Percentiles rank a stretch among this genome's conserved stretches.
These are phyloP conservation scores for Heliocidaris tuberculata DNA, from an alignment of 35 echinoderm and acorn worm species.

Conservation along the genomic window DNA sequence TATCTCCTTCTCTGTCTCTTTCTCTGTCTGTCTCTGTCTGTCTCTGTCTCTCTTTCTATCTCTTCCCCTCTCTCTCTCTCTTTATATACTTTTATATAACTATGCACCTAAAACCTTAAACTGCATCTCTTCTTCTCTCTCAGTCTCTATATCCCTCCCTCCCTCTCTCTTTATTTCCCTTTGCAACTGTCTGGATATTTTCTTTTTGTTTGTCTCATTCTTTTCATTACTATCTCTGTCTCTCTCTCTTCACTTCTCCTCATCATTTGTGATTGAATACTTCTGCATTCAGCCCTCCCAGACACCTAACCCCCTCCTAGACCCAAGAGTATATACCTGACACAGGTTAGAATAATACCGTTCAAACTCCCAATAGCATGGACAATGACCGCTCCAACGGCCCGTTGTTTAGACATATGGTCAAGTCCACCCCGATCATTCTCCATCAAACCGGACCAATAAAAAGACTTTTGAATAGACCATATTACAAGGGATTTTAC, in stretches of 20 bases:
- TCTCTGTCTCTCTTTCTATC: too few species aligned
- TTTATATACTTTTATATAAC: too few species aligned
- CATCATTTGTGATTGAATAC: not conserved
- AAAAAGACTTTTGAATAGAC: constrained; percentile 1
- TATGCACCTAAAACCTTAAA: too few species aligned
- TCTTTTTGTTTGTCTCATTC: not conserved
- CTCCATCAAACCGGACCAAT: not conserved
- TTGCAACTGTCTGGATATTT: too few species aligned
- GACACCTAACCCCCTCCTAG: not conserved
- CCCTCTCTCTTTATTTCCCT: too few species aligned
- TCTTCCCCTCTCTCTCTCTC: too few species aligned
- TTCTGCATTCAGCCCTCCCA: not conserved
- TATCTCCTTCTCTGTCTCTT: not conserved
- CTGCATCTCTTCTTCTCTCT: too few species aligned
- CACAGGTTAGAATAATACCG: constrained; percentile 30
- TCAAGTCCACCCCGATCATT: not conserved
- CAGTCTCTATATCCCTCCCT: too few species aligned
- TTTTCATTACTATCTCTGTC: not conserved
- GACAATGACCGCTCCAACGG: constrained; percentile 25
- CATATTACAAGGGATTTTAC: not conserved
- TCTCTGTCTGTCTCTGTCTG: not conserved
- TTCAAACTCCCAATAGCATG: not conserved
- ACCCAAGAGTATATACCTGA: not conserved
- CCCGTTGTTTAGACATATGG: not conserved
- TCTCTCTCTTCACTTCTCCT: not conserved